Evolutionary conservation across 2,113 vertebrate genomes (phyloP).

Genomic region (Mystacornis crossleyi): DNA sequence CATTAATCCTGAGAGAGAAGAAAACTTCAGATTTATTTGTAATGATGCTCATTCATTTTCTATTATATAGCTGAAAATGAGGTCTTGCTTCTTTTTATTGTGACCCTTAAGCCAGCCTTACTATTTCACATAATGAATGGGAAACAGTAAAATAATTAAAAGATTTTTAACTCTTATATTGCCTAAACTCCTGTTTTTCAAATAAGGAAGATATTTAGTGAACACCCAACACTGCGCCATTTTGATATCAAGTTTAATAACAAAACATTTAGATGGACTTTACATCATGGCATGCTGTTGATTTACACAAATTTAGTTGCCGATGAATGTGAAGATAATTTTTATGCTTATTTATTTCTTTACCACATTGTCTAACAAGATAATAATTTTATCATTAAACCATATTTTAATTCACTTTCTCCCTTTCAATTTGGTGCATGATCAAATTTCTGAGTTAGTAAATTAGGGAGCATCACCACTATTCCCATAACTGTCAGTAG

Average conservation of each 20-base stretch:
- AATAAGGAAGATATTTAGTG: background rate
- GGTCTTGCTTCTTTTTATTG: background rate
- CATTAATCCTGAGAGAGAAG: background rate
- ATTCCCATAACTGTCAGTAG: background rate
- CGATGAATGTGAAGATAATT: background rate
- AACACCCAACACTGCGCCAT: background rate
- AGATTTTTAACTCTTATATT: background rate
- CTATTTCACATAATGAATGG: background rate
- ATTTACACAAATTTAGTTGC: background rate
- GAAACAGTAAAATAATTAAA: background rate
- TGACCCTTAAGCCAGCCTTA: background rate
- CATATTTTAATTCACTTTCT: background rate
- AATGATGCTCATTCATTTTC: background rate
- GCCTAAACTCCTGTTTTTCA: background rate
- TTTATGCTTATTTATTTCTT: background rate
- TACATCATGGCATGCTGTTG: background rate
- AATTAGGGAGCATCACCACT: background rate
- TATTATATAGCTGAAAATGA: background rate
- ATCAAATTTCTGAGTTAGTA: background rate
- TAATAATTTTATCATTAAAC: background rate
- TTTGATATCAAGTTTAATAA: background rate
- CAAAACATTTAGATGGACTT: background rate
- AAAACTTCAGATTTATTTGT: conserved; percentile 11
- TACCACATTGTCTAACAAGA: background rate
- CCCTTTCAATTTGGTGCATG: background rate